Evolutionary conservation across 2,797 vertebrate species (phyloP).

Genomic region (Chelon labrosus): DNA sequence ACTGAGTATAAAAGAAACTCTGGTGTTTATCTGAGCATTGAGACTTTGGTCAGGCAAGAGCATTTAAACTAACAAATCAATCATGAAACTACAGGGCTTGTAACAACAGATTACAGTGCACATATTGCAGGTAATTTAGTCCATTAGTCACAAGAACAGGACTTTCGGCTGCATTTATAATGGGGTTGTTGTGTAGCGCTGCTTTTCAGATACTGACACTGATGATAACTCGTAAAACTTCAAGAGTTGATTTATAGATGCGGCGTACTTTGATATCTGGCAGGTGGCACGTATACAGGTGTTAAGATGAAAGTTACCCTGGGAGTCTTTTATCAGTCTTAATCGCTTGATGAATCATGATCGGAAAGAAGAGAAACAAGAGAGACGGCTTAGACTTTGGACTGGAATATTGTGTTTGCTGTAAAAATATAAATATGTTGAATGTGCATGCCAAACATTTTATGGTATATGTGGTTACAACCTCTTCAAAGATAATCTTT

Average conservation of each 20-base stretch:
- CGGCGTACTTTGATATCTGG: constrained; percentile 37
- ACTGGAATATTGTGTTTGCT: neutral
- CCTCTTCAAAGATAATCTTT: neutral
- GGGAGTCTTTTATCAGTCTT: constrained; percentile 19
- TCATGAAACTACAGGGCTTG: too few species aligned
- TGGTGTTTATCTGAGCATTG: too few species aligned
- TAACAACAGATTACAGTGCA: neutral
- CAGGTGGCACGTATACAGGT: constrained; percentile 15
- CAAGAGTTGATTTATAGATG: constrained; percentile 20
- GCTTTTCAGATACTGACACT: constrained; percentile 33
- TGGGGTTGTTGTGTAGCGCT: neutral
- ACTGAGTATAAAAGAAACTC: too few species aligned
- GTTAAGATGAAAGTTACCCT: constrained; percentile 30
- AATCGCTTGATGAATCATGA: constrained; percentile 4
- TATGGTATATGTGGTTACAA: neutral
- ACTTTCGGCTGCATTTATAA: constrained; percentile 37
- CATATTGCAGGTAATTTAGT: constrained; percentile 12
- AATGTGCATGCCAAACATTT: neutral
- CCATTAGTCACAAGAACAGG: constrained; percentile 38
- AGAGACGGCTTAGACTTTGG: neutral
- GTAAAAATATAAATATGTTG: neutral
- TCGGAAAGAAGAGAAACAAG: neutral
- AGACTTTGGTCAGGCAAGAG: too few species aligned
- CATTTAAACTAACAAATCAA: too few species aligned
- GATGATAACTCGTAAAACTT: constrained; percentile 43